Evolutionary conservation across 2,113 vertebrate genomes (phyloP).

Genomic region (Shinisaurus crocodilurus): DNA sequence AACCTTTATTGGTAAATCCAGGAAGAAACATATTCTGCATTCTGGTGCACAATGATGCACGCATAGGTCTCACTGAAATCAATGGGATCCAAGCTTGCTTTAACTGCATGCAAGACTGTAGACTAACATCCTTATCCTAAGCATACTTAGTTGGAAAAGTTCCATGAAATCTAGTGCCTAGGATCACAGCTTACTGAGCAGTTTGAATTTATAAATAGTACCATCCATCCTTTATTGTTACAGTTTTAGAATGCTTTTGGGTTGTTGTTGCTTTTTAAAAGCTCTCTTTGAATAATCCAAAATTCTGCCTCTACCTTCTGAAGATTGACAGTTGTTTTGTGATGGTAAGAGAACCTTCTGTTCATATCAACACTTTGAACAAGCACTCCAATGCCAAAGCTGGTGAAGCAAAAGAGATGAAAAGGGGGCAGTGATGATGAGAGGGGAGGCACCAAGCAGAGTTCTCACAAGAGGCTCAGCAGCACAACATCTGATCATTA

Average conservation of each 20-base stretch:
- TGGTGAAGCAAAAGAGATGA: slow-evolving; percentile 65
- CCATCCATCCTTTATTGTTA: not conserved
- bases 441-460: slow-evolving; percentile 55
- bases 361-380: slow-evolving; percentile 42
- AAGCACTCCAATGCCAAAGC: slow-evolving; percentile 37
- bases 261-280: not conserved
- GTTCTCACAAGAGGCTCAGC: slow-evolving; percentile 56
- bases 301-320: not conserved
- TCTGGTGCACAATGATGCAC: not conserved
- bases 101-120: not conserved
- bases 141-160: not conserved
- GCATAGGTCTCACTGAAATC: no score
- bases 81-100: not conserved
- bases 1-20: not conserved
- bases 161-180: not conserved
- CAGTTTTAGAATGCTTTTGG: not conserved
- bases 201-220: not conserved
- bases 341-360: slow-evolving; percentile 16
- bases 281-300: not conserved
- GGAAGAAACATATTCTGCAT: not conserved
- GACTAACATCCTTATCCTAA: not conserved
- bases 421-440: slow-evolving; percentile 60
- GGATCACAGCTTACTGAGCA: not conserved
- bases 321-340: slow-evolving; percentile 20
- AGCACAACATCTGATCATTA: slow-evolving; percentile 61